These are phyloP conservation scores for Chelon labrosus DNA, from an alignment of 2,797 vertebrate species.

Conservation along the genomic window DNA sequence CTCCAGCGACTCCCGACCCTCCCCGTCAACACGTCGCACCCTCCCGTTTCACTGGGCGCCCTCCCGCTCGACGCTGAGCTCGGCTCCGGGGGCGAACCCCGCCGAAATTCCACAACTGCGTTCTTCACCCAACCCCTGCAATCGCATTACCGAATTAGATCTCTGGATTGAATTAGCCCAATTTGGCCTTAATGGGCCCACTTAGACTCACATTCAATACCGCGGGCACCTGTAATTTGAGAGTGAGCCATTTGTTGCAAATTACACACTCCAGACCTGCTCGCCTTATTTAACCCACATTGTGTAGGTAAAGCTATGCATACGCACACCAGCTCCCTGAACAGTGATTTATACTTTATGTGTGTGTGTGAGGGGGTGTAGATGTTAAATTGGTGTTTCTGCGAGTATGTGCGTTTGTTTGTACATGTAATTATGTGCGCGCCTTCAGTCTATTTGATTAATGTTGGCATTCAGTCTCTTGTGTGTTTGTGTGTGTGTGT, in stretches of 20 bases:
- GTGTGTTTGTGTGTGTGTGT: constrained; percentile 31
- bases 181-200: constrained; percentile 73
- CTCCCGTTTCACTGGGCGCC: background rate
- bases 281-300: constrained; percentile 51
- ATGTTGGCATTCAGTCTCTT: constrained; percentile 53
- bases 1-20: background rate
- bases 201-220: constrained; percentile 66
- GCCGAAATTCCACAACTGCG: constrained; percentile 36
- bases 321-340: background rate
- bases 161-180: constrained; percentile 72
- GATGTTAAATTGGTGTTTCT: constrained; percentile 58
- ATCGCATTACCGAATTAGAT: constrained; percentile 64
- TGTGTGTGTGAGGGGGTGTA: constrained; percentile 11
- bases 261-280: constrained; percentile 62
- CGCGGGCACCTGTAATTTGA: constrained; percentile 72
- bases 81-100: constrained; percentile 18
- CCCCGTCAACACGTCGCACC: constrained; percentile 1
- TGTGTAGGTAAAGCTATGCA: constrained; percentile 26
- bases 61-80: background rate
- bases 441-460: constrained; percentile 64
- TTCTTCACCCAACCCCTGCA: constrained; percentile 28
- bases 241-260: constrained; percentile 64
- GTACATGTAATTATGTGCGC: constrained; percentile 58
- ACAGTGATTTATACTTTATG: constrained; percentile 23
- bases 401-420: constrained; percentile 62